Base-by-base conservation (phyloP, 2,888 invertebrate genomes). In the Zygothrica quintamaculata region DNA sequence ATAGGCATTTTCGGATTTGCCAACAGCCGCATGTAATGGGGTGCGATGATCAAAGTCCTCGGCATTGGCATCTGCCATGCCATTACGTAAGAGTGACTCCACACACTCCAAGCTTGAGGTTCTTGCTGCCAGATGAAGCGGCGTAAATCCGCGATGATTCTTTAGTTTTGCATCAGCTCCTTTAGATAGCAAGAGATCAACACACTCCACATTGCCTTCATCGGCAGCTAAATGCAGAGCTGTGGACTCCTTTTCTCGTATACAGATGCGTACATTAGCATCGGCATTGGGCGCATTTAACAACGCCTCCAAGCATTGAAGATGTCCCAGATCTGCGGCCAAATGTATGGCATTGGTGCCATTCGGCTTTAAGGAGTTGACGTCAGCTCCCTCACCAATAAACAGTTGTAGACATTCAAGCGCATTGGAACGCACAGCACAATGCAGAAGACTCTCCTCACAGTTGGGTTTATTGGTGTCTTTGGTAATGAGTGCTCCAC, bases 191-290 rank as follows among this genome's bases (percentile, higher is more conserved):
- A 97, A 89, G 39, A 96, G 90, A 80, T 95, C 94, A 0, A 97
- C 94, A 80, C 96, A 96, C 50, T 97, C 96, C 8, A 93, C 93
- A 87, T 96, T 96, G 1, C 97, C 97, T 56, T 96, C 96, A 88
- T 97, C 97, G 0, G 97, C 97, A 0, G 97, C 97, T 68, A 97
- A 92, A 92, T 98, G 98, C 53, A 97, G 88, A 0, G 96, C 94
- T 0, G 95, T 96, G 8, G 95, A 94, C 69, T 95, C 95, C 77
- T 95, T 94, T 57, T 95, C 95, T 3, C 94, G 93, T 25, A 93
- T 93, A 66, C 93, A 92, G 37, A 95, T 95, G 65, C 94, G 92
- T 0, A 94, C 93, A 79, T 96, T 94, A 0, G 95, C 92, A 82
- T 96, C 94, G 0, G 94, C 93, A 61, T 94, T 93, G 43, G 96